Base-by-base conservation (phyloP, 2,888 invertebrate species). In the Chesias legatella region DNA sequence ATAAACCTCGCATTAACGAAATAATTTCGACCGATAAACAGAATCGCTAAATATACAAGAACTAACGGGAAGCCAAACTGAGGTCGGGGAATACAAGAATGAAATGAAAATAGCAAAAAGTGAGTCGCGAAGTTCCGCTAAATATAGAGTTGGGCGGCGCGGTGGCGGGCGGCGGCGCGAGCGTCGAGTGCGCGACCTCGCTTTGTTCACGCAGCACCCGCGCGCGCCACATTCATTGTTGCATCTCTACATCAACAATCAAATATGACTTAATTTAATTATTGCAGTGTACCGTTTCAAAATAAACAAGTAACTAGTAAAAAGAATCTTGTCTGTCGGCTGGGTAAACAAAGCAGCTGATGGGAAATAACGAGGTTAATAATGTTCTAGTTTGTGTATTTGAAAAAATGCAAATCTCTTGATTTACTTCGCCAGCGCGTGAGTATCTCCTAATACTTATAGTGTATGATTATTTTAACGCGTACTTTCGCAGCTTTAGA, bases 81-180 rank as follows among this genome's bases (percentile, higher is more conserved):
- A 71, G 73, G 69, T 75, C 70, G 73, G 48, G 43, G 51, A 48
- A 72, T 65, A 63, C 68, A 71, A 82, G 79, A 83, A 80, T 80
- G 77, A 81, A 83, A 80, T 86, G 77, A 82, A 85, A 88, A 88
- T 85, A 86, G 86, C 86, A 84, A 82, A 79, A 79, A 70, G 68
- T 59, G 66, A 80, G 81, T 85, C 83, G 86, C 86, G 73, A 85
- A 83, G 86, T 80, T 78, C 66, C 56, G 74, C 86, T 88, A 88
- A 83, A 85, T 81, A 79, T 88, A 88, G n/a, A n/a, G 81, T 69
- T 71, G 77, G 73, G 74, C 67, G 70, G 74, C n/a, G n/a, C n/a
- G n/a, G 70, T 65, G 60, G 64, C 60, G 67, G 54, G 63, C 63
- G 60, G 48, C 59, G 58, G 63, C 65, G 59, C 51, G n/a, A n/a